Evolutionary conservation across 2,888 invertebrate genomes (phyloP), one percentile per base, ranked within the genome.

Genomic region (Agriopis leucophaearia): DNA sequence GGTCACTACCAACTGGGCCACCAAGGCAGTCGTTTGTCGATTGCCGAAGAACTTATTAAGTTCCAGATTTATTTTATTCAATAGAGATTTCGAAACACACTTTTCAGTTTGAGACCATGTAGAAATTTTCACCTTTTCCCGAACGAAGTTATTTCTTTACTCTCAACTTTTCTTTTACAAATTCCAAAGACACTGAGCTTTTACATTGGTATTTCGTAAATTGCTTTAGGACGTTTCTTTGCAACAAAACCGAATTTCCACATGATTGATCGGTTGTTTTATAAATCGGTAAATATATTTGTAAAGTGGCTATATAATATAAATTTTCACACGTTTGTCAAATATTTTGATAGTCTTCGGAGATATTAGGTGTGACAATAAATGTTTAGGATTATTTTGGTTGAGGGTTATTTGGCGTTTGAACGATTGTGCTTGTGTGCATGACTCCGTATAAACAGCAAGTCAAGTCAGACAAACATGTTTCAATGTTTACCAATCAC

Each of bases 261-360:
- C n/a, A n/a, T 50, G 50, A 63, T 56, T 18, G 47, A 62, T 62
- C n/a, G 6, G 40, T 62, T 54, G 61, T 54, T 61, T 61, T 16
- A 48, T 54, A 27, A 38, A 45, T 45, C 36, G 44, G 13, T 1
- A 45, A 8, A 15, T 45, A 15, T 1, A 15, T 15, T 15, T 45
- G 15, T 45, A 45, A 45, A 15, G 9, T 10, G 9, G 16, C 9
- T 15, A n/a, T n/a, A n/a, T n/a, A n/a, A n/a, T n/a, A 6, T 16
- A 15, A 16, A 15, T 15, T 18, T 5, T 9, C 8, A 18, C 15
- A 12, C 9, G n/a, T 8, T 12, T 42, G 27, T 27, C 27, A 27
- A 27, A 27, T 27, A 27, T 5, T 27, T 27, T 27, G 27, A 27
- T 27, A 2, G 27, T 27, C 27, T 3, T 27, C 27, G 27, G 27